Conservation (phyloP, 92 coral and sea anemone species). For the Phenganax subtilis region DNA sequence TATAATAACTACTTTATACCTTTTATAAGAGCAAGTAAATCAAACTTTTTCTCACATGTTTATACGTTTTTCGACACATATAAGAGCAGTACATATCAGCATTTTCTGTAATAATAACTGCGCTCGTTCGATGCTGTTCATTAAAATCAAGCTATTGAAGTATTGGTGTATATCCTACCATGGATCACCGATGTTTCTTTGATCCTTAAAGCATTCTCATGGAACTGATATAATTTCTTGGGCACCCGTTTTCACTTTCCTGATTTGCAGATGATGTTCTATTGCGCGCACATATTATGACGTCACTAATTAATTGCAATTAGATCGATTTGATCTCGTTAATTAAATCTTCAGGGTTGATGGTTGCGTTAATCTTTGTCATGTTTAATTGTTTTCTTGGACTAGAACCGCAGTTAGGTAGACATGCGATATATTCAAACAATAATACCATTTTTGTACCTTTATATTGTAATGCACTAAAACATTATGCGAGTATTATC, state of each 20-base stretch:
- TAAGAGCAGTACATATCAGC: background rate
- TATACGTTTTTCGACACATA: background rate
- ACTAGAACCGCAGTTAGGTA: too few relatives aligned
- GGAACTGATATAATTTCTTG: background rate
- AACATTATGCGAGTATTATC: too few relatives aligned
- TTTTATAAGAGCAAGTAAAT: background rate
- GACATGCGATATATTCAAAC: too few relatives aligned
- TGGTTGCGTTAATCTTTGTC: too few relatives aligned
- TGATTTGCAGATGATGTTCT: background rate
- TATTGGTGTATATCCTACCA: slow-evolving; percentile 2
- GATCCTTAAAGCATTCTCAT: slow-evolving; percentile 7
- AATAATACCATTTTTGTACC: too few relatives aligned
- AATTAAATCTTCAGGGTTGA: background rate
- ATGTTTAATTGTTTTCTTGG: too few relatives aligned
- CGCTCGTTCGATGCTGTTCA: too few relatives aligned
- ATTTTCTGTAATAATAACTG: background rate
- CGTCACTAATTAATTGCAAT: slow-evolving; percentile 15
- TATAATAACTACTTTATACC: background rate
- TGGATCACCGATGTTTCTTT: background rate
- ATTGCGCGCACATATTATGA: slow-evolving; percentile 23
- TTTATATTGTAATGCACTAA: too few relatives aligned
- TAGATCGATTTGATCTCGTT: background rate
- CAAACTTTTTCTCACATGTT: background rate
- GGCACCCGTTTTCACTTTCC: background rate
- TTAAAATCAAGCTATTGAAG: too few relatives aligned